Conservation (phyloP, 1,140 invertebrate species). For the Panagrolaimus sp. region DNA sequence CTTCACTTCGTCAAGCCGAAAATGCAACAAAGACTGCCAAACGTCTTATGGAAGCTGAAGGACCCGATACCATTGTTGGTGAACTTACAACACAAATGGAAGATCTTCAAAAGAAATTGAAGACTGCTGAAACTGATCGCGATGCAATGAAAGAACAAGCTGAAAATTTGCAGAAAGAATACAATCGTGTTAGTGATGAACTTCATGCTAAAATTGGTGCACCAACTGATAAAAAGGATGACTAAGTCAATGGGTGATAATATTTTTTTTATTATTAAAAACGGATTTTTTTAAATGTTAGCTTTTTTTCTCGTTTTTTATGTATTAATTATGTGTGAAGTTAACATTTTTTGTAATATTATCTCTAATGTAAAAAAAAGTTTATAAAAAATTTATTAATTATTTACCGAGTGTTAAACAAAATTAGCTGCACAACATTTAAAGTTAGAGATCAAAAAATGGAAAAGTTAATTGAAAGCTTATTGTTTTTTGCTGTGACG, state of each 20-base stretch:
- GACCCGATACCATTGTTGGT: slow-evolving; percentile 28
- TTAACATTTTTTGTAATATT: too few species aligned
- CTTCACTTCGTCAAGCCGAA: slow-evolving; percentile 57
- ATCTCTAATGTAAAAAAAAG: too few species aligned
- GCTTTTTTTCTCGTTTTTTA: too few species aligned
- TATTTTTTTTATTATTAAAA: too few species aligned
- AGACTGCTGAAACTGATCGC: slow-evolving; percentile 41
- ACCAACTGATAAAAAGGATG: slow-evolving; percentile 44
- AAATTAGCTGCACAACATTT: too few species aligned
- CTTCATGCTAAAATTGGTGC: slow-evolving; percentile 29
- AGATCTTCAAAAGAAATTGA: slow-evolving; percentile 36
- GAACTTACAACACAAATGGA: slow-evolving; percentile 36
- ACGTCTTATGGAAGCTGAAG: slow-evolving; percentile 48
- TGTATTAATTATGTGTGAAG: too few species aligned
- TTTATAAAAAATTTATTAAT: too few species aligned
- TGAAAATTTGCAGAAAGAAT: slow-evolving; percentile 49
- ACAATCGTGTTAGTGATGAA: slow-evolving; percentile 45
- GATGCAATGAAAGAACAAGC: slow-evolving; percentile 53
- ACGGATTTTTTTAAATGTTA: too few species aligned
- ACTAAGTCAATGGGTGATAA: slow-evolving; percentile 20
- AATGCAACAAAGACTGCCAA: slow-evolving; percentile 52
- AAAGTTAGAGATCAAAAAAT: too few species aligned
- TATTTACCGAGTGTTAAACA: too few species aligned
- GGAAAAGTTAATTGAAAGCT: too few species aligned
- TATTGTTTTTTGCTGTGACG: not conserved